phyloP scores from a whole-genome alignment of 2,113 vertebrate species.

The Zosterops borbonicus region DNA sequence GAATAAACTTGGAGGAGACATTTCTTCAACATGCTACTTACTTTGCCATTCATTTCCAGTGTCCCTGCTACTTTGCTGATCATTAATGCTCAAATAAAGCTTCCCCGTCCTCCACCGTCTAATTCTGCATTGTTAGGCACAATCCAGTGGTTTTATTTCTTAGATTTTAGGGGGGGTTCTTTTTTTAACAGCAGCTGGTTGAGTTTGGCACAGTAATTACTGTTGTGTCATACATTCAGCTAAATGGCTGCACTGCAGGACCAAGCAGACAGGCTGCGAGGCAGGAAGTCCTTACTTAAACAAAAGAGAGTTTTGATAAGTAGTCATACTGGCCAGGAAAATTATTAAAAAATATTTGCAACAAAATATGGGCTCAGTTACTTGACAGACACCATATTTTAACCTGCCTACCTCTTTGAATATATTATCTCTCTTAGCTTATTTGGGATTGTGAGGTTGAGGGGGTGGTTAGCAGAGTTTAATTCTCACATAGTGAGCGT shows the following conservation, averaged over 20 bases:
- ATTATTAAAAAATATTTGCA: neutral
- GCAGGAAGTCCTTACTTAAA: neutral
- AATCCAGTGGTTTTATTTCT: neutral
- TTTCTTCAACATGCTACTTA: neutral
- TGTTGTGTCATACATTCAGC: neutral
- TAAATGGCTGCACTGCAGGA: neutral
- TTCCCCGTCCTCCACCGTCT: neutral
- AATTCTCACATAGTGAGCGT: neutral
- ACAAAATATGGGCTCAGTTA: neutral
- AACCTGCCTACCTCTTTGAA: neutral
- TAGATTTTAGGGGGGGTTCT: neutral
- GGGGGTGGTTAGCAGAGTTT: neutral
- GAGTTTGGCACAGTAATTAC: neutral
- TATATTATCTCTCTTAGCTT: neutral
- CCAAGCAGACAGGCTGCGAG: neutral
- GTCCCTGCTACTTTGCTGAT: neutral
- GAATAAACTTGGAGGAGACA: neutral
- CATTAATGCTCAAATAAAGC: neutral
- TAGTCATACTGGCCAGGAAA: neutral
- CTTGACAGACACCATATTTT: neutral
- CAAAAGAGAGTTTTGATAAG: neutral
- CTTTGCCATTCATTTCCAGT: neutral
- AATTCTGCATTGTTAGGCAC: neutral
- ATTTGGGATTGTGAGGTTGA: neutral
- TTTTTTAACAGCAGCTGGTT: conserved; percentile 3